Evolutionary conservation across 1,140 invertebrate species (phyloP).

Genomic region (Melitaea cinxia): DNA sequence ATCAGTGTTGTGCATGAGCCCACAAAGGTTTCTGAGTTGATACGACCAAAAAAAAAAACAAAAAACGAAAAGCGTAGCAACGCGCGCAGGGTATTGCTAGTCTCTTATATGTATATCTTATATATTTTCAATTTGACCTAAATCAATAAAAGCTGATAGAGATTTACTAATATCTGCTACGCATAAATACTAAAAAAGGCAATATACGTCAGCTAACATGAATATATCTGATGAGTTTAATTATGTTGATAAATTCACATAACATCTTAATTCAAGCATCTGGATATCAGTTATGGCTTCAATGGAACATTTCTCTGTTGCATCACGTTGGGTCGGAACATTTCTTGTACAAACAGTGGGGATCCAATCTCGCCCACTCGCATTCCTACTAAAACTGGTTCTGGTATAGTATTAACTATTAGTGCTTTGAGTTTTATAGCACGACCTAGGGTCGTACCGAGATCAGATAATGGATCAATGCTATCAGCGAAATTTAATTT

Average conservation of each 20-base stretch:
- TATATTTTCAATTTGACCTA: neutral
- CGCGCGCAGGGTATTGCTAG: too few species aligned
- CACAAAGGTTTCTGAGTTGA: too few species aligned
- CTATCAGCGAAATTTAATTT: neutral
- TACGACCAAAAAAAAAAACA: too few species aligned
- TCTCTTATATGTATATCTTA: neutral
- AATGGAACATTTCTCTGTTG: constrained; percentile 27
- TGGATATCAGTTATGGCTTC: constrained; percentile 24
- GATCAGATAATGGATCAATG: constrained; percentile 3
- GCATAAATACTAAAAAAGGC: neutral
- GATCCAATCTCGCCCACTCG: constrained; percentile 58
- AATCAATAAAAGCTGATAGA: neutral
- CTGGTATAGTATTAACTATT: constrained; percentile 42
- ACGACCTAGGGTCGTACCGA: constrained; percentile 30
- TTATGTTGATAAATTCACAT: constrained; percentile 20
- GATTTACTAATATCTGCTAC: neutral
- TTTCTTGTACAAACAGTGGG: constrained; percentile 53
- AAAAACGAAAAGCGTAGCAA: too few species aligned
- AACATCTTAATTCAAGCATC: constrained; percentile 33
- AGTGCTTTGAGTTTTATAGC: constrained; percentile 42
- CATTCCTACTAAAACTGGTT: constrained; percentile 62
- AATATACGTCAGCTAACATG: neutral
- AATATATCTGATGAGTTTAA: constrained; percentile 4
- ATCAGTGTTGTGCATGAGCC: too few species aligned
- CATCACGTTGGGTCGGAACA: constrained; percentile 37